Evolutionary conservation across 2,888 invertebrate species (phyloP), one percentile per base, ranked within the genome.

Genomic region (Epistrophe eligans): DNA sequence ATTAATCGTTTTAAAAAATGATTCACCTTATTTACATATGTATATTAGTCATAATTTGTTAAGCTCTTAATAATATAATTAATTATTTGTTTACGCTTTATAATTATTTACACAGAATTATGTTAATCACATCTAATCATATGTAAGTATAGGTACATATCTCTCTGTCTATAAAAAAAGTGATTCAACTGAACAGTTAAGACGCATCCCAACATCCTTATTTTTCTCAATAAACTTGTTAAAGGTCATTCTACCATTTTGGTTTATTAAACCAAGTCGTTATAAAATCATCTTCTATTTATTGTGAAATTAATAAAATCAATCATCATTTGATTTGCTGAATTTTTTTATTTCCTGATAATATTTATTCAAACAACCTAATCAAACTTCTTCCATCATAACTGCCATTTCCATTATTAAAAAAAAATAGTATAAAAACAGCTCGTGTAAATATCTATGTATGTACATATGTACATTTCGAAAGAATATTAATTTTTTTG

Each of bases 261-360:
- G 4, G 35, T 15, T 32, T 19, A 17, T 50, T 17, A 17, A 50
- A 48, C 50, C 48, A 48, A n/a, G 66, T 62, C 15, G 4, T 11
- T n/a, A 10, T 15, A 38, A 19, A 38, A 10, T 17, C 58, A 60
- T 11, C 13, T 60, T 38, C 19, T 38, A 3, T 19, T 19, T 13
- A 13, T 38, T 38, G 13, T 35, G 13, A 11, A 38, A 60, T 52
- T 24, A 60, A 35, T 8, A 38, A 17, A 17, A 52, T 67, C 38
- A 52, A 38, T 67, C 17, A 50, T 40, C 13, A 2, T 38, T 24
- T 38, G 38, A 38, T 15, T 19, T 32, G 15, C n/a, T 24, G 67
- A 67, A 38, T 52, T 52, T 24, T 52, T 24, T 38, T 52, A 67
- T 67, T 67, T 67, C 67, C 52, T 67, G 67, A 17, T 50, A 24